These are phyloP conservation scores for Equus przewalskii DNA, from an alignment of 2,113 vertebrate species.

Conservation along the genomic window DNA sequence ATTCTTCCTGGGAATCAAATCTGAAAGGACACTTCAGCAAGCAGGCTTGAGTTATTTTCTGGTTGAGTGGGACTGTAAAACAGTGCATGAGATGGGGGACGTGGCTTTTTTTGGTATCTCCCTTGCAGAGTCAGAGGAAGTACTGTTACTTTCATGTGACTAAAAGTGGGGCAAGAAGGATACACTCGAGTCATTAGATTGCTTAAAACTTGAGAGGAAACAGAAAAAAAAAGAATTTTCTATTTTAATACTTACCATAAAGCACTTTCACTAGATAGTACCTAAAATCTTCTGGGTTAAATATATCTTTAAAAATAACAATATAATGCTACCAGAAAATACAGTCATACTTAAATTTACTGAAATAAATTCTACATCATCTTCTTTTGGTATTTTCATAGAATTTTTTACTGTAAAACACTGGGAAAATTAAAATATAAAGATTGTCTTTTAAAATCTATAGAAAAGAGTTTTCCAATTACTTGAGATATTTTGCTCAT, in stretches of 20 bases:
- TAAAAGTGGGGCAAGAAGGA: background rate
- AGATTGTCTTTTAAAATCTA: background rate
- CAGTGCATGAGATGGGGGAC: background rate
- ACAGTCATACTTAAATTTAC: background rate
- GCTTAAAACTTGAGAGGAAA: background rate
- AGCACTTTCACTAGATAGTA: background rate
- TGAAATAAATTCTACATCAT: background rate
- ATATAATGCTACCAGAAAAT: slow-evolving; percentile 9
- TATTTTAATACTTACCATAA: background rate
- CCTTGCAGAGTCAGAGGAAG: background rate
- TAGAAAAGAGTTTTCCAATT: background rate
- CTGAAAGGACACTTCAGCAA: background rate
- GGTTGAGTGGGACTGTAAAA: background rate
- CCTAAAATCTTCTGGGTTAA: slow-evolving; percentile 14
- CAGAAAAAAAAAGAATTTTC: background rate
- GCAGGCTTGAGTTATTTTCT: background rate
- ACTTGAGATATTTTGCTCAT: background rate
- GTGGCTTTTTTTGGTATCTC: background rate
- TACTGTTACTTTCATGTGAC: background rate
- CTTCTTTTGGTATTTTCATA: background rate
- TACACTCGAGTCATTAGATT: background rate
- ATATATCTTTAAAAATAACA: slow-evolving; percentile 11
- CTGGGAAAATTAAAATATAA: slow-evolving; percentile 57
- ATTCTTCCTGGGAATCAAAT: slow-evolving; percentile 7
- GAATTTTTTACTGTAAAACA: background rate